These are phyloP conservation scores for Ctenopoma kingsleyae DNA, from an alignment of 2,797 vertebrate species.

Conservation along the genomic window DNA sequence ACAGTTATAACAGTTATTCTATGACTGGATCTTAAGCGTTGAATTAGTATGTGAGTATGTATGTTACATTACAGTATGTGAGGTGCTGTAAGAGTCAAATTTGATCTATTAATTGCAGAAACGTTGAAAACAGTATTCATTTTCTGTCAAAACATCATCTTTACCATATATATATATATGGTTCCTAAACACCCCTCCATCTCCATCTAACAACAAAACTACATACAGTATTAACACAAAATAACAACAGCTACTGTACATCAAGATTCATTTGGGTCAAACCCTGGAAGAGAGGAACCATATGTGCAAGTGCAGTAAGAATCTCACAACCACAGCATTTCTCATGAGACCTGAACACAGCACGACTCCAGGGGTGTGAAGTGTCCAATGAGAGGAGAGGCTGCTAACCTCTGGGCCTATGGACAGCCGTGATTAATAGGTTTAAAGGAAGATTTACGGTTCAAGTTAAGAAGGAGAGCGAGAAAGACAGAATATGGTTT, in stretches of 20 bases:
- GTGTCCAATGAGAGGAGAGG: conserved; percentile 29
- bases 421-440: conserved; percentile 52
- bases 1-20: too few species aligned
- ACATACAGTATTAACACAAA: background rate
- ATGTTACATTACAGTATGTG: too few species aligned
- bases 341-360: conserved; percentile 34
- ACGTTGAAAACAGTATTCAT: too few species aligned
- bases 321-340: background rate
- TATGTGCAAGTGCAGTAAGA: background rate
- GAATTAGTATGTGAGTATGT: too few species aligned
- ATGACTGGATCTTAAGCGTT: too few species aligned
- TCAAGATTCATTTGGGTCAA: conserved; percentile 8
- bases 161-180: too few species aligned
- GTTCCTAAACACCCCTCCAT: too few species aligned
- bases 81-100: too few species aligned
- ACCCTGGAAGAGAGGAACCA: background rate
- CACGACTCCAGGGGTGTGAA: conserved; percentile 11
- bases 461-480: background rate
- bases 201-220: too few species aligned
- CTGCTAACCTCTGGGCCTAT: conserved; percentile 17
- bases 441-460: conserved; percentile 32
- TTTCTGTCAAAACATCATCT: too few species aligned
- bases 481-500: background rate
- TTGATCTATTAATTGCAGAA: too few species aligned
- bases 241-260: background rate